A percentile compares a stretch with the other conserved stretches of the same genome.
Evolutionary conservation across 2,113 vertebrate species (phyloP).

Genomic region (Otis tarda): DNA sequence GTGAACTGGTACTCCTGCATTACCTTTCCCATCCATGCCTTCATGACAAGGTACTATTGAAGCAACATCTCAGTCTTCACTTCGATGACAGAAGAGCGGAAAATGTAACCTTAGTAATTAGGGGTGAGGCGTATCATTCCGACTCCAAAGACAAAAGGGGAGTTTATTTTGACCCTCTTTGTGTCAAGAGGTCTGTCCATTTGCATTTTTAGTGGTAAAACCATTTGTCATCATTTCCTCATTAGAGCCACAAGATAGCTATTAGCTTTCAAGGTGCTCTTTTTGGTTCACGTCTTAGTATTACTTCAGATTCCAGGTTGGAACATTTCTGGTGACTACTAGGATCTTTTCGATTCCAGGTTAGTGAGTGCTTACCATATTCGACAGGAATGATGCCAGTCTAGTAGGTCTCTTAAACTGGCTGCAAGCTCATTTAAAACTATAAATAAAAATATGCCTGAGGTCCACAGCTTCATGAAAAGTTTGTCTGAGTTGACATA

Average conservation of each 20-base stretch:
- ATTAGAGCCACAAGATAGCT: neutral
- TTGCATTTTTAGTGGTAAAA: neutral
- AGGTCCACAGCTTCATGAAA: neutral
- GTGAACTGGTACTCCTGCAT: neutral
- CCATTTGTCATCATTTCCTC: neutral
- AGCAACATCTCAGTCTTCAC: neutral
- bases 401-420: neutral
- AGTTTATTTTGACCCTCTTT: neutral
- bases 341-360: neutral
- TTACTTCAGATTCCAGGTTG: neutral
- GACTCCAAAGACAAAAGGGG: neutral
- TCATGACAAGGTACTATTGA: neutral
- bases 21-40: neutral
- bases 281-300: neutral
- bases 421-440: neutral
- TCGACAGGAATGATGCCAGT: neutral
- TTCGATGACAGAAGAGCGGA: neutral
- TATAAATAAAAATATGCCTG: neutral
- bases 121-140: neutral
- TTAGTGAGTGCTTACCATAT: neutral
- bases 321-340: neutral
- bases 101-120: neutral
- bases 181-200: neutral
- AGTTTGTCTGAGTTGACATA: neutral
- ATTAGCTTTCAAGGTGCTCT: neutral